Percentiles rank a stretch among this genome's conserved stretches.
Conservation (phyloP, 2,888 invertebrate genomes). For the Coenonympha arcania region DNA sequence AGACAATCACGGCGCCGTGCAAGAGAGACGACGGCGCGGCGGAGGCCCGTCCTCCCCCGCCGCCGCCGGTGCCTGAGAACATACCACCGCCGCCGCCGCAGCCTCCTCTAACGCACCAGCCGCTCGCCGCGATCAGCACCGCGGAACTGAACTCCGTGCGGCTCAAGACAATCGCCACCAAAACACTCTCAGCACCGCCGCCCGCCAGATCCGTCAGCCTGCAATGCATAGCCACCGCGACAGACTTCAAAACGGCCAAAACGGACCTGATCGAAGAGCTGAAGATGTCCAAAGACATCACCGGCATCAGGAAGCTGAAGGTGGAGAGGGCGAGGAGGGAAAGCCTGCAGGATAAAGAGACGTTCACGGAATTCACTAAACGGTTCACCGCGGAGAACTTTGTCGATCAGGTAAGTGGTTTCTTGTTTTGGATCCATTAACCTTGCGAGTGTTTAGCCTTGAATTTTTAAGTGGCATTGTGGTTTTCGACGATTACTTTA, state of each 20-base stretch:
- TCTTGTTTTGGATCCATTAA: constrained; percentile 15
- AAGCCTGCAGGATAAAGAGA: constrained; percentile 85
- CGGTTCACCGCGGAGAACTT: constrained; percentile 89
- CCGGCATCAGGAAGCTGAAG: constrained; percentile 94
- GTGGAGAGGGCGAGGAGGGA: constrained; percentile 90
- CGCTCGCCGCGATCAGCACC: constrained; percentile 89
- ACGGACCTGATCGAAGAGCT: constrained; percentile 92
- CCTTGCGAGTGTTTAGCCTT: too few species aligned
- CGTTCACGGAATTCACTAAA: constrained; percentile 87
- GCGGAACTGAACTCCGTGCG: constrained; percentile 90
- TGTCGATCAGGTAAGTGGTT: constrained; percentile 86
- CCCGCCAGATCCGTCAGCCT: constrained; percentile 80
- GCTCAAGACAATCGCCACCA: constrained; percentile 82
- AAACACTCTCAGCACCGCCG: constrained; percentile 86
- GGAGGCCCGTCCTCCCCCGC: constrained; percentile 76
- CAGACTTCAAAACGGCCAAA: constrained; percentile 82
- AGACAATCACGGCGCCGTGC: constrained; percentile 82
- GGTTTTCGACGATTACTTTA: constrained; percentile 7
- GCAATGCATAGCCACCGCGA: constrained; percentile 78
- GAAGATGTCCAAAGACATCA: constrained; percentile 92
- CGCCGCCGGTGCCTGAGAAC: constrained; percentile 67
- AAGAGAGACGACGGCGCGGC: constrained; percentile 69
- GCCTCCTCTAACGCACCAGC: constrained; percentile 71
- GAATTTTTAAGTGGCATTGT: constrained; percentile 19
- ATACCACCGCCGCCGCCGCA: constrained; percentile 55